Evolutionary conservation across 2,888 invertebrate genomes (phyloP).

Genomic region (Gnatocerus cornutus): DNA sequence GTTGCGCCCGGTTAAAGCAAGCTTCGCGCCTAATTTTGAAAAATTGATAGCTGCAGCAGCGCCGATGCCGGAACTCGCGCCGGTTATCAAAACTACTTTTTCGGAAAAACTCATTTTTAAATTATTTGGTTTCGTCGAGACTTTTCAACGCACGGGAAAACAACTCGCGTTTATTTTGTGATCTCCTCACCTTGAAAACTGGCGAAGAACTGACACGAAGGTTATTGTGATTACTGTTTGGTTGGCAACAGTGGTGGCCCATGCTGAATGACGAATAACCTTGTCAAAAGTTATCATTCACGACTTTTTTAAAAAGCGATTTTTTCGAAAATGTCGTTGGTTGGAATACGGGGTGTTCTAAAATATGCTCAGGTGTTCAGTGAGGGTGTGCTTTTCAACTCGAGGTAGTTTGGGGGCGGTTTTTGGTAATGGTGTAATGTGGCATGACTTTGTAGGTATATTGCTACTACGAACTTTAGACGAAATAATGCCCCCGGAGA

Average conservation of each 20-base stretch:
- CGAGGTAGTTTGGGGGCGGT: conserved; percentile 55
- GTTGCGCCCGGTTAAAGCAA: conserved; percentile 83
- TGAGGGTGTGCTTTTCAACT: conserved; percentile 63
- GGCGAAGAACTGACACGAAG: too few relatives aligned
- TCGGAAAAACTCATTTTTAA: conserved; percentile 74
- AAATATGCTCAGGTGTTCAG: conserved; percentile 63
- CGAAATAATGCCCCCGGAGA: conserved; percentile 60
- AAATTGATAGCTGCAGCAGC: conserved; percentile 86
- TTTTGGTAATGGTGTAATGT: neutral
- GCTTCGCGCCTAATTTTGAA: conserved; percentile 82
- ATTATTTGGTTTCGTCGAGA: neutral
- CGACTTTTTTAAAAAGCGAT: neutral
- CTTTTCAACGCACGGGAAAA: too few relatives aligned
- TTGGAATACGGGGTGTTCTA: conserved; percentile 62
- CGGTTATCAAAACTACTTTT: conserved; percentile 84
- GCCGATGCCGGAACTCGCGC: conserved; percentile 91
- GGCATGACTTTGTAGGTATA: conserved; percentile 57
- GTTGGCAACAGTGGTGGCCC: neutral
- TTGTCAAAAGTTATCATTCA: conserved; percentile 1
- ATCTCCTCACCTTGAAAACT: too few relatives aligned
- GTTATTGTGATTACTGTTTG: too few relatives aligned
- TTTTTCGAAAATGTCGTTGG: conserved; percentile 63
- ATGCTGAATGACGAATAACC: neutral
- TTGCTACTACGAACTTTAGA: conserved; percentile 58
- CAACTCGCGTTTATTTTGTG: too few relatives aligned